A percentile compares a stretch with the other conserved stretches of the same genome.
These are phyloP conservation scores for Lepeophtheirus salmonis DNA, from an alignment of 1,140 invertebrate genomes.

Conservation along the genomic window DNA sequence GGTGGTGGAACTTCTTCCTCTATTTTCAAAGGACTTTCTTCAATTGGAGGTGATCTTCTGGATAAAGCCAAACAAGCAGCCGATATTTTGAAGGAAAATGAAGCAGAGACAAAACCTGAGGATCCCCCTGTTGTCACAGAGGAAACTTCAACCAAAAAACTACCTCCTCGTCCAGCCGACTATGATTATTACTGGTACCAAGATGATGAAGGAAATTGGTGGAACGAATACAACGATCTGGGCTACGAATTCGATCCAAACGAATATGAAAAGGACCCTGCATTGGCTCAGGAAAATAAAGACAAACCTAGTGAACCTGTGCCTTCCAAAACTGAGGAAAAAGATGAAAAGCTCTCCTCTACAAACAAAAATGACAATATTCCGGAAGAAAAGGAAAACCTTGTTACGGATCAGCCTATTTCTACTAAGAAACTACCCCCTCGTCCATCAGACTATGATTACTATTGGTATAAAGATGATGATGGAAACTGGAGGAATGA, in stretches of 20 bases:
- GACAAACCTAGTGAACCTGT: not conserved
- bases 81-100: not conserved
- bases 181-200: slow-evolving; percentile 18
- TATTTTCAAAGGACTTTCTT: too few species aligned
- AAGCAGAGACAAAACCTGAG: not conserved
- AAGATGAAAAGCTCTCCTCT: not conserved
- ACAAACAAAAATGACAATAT: not conserved
- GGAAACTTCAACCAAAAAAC: not conserved
- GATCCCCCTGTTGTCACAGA: not conserved
- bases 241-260: slow-evolving; percentile 9
- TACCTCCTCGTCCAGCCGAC: slow-evolving; percentile 1
- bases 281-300: not conserved
- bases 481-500: slow-evolving; percentile 18
- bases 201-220: slow-evolving; percentile 14
- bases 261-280: not conserved
- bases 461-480: slow-evolving; percentile 18
- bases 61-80: not conserved
- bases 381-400: not conserved
- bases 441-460: slow-evolving; percentile 15
- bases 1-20: too few species aligned
- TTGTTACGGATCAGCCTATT: not conserved
- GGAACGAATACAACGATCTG: slow-evolving; percentile 13
- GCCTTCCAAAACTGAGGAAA: not conserved
- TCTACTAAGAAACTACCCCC: not conserved
- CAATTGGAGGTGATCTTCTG: too few species aligned